Evolutionary conservation across 2,113 vertebrate species (phyloP).

Genomic region (Nematolebias whitei): DNA sequence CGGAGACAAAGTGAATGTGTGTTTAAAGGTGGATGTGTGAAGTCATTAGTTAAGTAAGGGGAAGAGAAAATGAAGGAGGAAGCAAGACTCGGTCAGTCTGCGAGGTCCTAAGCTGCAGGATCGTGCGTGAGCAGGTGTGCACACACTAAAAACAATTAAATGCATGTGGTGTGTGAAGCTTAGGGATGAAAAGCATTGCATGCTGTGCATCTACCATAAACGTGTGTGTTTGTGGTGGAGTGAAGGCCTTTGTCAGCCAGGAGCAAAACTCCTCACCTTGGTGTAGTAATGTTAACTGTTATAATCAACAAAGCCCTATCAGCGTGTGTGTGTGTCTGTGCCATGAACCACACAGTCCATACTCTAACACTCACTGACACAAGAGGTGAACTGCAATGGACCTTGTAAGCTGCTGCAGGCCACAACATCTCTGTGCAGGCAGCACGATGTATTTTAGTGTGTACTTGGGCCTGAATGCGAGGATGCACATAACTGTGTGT

Average conservation of each 20-base stretch:
- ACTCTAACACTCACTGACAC: conserved; percentile 68
- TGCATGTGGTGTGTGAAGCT: neutral
- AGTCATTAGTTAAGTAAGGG: conserved; percentile 15
- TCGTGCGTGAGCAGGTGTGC: neutral
- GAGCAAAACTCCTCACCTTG: conserved; percentile 42
- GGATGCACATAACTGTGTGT: conserved; percentile 37
- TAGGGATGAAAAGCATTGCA: conserved; percentile 8
- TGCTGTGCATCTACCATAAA: conserved; percentile 14
- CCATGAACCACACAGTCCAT: conserved; percentile 57
- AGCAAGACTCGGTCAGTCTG: conserved; percentile 12
- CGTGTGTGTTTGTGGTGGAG: neutral
- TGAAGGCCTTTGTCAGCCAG: conserved; percentile 38
- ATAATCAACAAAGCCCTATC: conserved; percentile 44
- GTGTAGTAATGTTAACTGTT: conserved; percentile 39
- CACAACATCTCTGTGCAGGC: conserved; percentile 47
- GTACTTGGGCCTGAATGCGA: conserved; percentile 31
- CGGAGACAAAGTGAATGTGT: conserved; percentile 43
- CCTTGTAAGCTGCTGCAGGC: conserved; percentile 60
- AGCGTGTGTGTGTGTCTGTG: conserved; percentile 1
- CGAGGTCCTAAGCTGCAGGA: conserved; percentile 10
- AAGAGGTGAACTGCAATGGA: conserved; percentile 65
- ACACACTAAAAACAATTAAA: neutral
- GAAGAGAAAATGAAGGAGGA: conserved; percentile 19
- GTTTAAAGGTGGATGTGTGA: conserved; percentile 49
- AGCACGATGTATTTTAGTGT: conserved; percentile 15